These are phyloP conservation scores for Agrilus cyanescens DNA, from an alignment of 2,888 invertebrate genomes.

Conservation along the genomic window DNA sequence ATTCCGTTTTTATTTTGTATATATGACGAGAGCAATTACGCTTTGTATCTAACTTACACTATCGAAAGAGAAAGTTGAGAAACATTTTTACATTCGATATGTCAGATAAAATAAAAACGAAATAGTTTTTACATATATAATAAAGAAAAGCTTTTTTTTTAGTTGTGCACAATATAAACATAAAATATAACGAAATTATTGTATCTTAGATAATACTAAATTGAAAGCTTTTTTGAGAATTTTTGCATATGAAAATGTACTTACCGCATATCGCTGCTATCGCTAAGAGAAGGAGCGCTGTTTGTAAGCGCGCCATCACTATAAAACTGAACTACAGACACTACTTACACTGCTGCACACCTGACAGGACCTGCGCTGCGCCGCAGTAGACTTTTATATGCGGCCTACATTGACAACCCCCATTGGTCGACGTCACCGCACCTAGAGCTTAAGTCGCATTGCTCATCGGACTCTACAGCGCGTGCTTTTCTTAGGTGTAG, in stretches of 20 bases:
- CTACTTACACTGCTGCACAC: constrained; percentile 28
- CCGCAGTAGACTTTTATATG: constrained; percentile 34
- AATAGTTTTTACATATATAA: no score
- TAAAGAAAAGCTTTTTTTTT: no score
- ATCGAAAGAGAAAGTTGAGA: no score
- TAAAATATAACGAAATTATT: no score
- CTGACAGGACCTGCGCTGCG: constrained; percentile 33
- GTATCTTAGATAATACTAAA: no score
- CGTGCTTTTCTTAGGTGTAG: constrained; percentile 21
- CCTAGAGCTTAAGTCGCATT: constrained; percentile 28
- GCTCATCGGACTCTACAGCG: constrained; percentile 22
- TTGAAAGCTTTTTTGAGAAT: no score
- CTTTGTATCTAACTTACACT: no score
- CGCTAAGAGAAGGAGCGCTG: constrained; percentile 29
- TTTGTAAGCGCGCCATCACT: constrained; percentile 32
- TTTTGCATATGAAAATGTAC: constrained; percentile 13
- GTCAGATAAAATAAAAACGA: no score
- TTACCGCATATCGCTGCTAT: constrained; percentile 31
- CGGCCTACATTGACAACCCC: constrained; percentile 35
- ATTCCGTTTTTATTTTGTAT: no score
- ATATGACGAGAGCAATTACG: no score
- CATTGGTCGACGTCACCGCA: constrained; percentile 31
- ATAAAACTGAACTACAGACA: constrained; percentile 25
- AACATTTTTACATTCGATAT: no score
- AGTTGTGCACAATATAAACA: no score